Base-by-base conservation (phyloP, 2,888 invertebrate species). In the Ectobius pallidus region DNA sequence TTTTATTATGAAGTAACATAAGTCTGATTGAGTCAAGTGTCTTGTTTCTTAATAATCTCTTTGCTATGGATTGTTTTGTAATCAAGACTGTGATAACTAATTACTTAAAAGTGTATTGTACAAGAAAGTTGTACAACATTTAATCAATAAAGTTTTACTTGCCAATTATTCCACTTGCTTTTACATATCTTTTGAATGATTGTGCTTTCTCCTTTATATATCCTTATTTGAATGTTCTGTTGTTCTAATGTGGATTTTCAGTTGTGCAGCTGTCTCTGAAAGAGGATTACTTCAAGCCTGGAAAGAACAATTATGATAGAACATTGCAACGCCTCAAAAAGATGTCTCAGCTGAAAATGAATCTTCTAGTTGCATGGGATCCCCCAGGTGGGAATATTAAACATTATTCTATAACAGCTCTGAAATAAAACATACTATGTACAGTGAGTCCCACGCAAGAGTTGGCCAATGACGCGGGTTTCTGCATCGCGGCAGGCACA, bases 251-350 rank as follows among this genome's bases (percentile, higher is more conserved):
- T 58, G 32, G n/a, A 20, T 58, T 58, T 58, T 6, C 80, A 87
- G 87, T 86, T 78, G 83, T 87, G 75, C 82, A 80, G 77, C 81
- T 87, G 78, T 83, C 87, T 81, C 82, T 88, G 79, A 84, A 82
- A 78, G 82, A 81, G 63, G 80, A 82, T 62, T 79, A 77, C 76
- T 84, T 87, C 75, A 80, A 79, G 69, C 83, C 84, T 70, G 84
- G 84, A 68, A 85, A 85, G 78, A 83, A 84, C 75, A 83, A 82
- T 76, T 85, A 86, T 76, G 82, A 86, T 74, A 82, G 83, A 75
- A 80, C 82, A 30, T 81, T 79, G 77, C 77, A 77, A 52, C 81
- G 83, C 74, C 78, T 87, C 58, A 77, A 80, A 71, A 77, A 81
- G 20, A 81, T 81, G 72, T 77, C 85, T n/a, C 73, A 81, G 7